Percentiles rank a stretch among this genome's conserved stretches.
Evolutionary conservation across 1,140 invertebrate genomes (phyloP).

Genomic region (Drosophila rufa): DNA sequence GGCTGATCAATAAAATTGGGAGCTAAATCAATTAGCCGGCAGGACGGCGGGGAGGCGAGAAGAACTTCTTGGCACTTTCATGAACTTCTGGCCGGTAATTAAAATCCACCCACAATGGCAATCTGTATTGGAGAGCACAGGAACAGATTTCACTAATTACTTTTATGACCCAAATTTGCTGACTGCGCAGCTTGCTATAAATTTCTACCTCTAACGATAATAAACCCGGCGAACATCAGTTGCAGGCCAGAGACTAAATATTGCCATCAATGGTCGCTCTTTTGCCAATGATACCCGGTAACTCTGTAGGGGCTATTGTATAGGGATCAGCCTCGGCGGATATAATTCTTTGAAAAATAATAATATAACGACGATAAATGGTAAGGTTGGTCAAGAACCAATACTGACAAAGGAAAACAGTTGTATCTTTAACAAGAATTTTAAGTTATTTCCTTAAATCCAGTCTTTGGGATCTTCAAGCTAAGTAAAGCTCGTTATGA

Average conservation of each 20-base stretch:
- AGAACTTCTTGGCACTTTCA: constrained; percentile 57
- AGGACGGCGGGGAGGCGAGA: neutral
- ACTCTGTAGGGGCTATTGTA: neutral
- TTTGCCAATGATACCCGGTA: constrained; percentile 9
- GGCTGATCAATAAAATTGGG: constrained; percentile 51
- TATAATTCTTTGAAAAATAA: neutral
- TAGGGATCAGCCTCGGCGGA: neutral
- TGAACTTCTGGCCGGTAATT: constrained; percentile 55
- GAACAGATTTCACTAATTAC: constrained; percentile 78
- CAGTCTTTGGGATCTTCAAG: neutral
- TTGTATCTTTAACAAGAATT: neutral
- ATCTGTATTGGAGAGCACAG: constrained; percentile 40
- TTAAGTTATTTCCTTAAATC: neutral
- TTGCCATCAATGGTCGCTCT: constrained; percentile 30
- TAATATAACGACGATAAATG: no score
- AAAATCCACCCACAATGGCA: constrained; percentile 55
- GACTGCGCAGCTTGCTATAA: constrained; percentile 67
- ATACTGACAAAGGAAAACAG: neutral
- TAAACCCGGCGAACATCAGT: constrained; percentile 48
- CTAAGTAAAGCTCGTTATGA: neutral
- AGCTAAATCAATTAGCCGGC: constrained; percentile 58
- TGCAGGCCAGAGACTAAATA: constrained; percentile 50
- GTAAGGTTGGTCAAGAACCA: neutral
- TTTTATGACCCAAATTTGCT: constrained; percentile 80
- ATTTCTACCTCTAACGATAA: constrained; percentile 66